Percentiles rank a stretch among this genome's conserved stretches.
phyloP scores from a whole-genome alignment of 1,140 invertebrate species.

The Aradophagus sp. region DNA sequence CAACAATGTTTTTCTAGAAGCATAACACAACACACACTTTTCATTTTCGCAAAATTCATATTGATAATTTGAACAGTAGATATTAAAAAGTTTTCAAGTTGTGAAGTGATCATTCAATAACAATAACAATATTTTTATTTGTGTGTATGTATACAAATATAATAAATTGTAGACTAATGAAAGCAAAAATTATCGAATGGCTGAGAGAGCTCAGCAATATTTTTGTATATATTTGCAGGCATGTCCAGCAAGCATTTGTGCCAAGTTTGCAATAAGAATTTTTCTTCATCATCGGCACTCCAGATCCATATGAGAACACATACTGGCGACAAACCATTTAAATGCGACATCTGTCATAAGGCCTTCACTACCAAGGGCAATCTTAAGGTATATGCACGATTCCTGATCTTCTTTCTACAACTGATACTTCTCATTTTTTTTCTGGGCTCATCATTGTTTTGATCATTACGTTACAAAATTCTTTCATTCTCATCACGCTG shows the following conservation, averaged over 20 bases:
- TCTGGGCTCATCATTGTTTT: constrained; percentile 35
- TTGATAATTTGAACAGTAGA: no score
- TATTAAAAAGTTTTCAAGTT: no score
- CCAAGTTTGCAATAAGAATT: constrained; percentile 97
- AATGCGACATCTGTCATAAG: constrained; percentile 94
- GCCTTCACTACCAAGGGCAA: constrained; percentile 99
- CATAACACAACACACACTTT: no score
- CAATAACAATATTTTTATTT: no score
- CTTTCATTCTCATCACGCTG: no score
- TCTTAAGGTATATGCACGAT: constrained; percentile 86
- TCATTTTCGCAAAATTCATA: no score
- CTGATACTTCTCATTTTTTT: constrained; percentile 39
- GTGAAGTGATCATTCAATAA: no score
- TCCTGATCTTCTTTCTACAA: no score
- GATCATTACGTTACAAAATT: no score
- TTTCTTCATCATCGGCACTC: constrained; percentile 95
- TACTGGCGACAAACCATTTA: constrained; percentile 98
- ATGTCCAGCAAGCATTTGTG: constrained; percentile 91
- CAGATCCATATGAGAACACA: constrained; percentile 99
- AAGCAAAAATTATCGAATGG: constrained; percentile 30
- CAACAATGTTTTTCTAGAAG: no score
- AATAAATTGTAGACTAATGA: not conserved
- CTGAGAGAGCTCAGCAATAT: constrained; percentile 67
- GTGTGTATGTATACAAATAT: no score
- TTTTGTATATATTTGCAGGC: constrained; percentile 77